Evolutionary conservation across 2,797 vertebrate species (phyloP).

Genomic region (Okamejei kenojei): DNA sequence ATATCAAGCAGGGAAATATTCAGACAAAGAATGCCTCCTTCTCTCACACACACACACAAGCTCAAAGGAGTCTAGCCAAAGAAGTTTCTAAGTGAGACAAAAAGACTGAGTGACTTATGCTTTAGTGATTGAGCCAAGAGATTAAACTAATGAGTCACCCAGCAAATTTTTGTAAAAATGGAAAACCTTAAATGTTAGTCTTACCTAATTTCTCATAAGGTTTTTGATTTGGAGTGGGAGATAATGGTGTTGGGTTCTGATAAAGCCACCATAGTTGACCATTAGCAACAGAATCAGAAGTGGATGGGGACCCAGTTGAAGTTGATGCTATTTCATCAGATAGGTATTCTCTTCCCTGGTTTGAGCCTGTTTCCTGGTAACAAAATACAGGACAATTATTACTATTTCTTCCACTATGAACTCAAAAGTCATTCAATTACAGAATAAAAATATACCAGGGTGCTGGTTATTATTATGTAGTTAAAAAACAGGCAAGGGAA

Average conservation of each 20-base stretch:
- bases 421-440: background rate
- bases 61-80: background rate
- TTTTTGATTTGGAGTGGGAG: constrained; percentile 2
- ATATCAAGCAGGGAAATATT: background rate
- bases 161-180: background rate
- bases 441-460: background rate
- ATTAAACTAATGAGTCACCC: background rate
- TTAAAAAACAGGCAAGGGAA: background rate
- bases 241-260: constrained; percentile 22
- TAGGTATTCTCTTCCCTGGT: constrained; percentile 18
- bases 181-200: background rate
- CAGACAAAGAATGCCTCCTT: background rate
- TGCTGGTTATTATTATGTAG: background rate
- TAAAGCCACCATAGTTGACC: constrained; percentile 33
- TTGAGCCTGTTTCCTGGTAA: constrained; percentile 10
- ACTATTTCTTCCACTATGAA: background rate
- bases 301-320: background rate
- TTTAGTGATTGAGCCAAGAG: background rate
- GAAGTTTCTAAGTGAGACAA: background rate
- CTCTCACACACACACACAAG: background rate
- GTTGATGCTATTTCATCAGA: constrained; percentile 14
- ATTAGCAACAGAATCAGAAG: constrained; percentile 8
- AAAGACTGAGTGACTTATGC: background rate
- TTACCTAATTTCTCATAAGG: constrained; percentile 35
- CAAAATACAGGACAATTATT: background rate